Evolutionary conservation across 2,888 invertebrate species (phyloP), one percentile per base, ranked within the genome.

Genomic region (Belgica antarctica): DNA sequence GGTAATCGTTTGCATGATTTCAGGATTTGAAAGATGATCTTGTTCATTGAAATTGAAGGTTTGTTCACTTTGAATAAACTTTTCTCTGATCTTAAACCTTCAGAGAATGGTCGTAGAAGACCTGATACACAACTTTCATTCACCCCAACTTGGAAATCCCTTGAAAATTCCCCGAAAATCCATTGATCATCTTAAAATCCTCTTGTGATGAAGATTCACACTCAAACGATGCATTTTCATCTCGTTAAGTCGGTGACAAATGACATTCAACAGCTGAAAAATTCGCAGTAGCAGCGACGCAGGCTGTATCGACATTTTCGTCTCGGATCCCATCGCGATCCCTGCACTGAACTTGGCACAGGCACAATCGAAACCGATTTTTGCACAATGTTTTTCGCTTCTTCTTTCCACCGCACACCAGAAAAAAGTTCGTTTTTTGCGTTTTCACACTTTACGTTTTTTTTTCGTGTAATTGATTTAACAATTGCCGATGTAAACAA

Each of bases 381-480:
- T 59, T 59, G 25, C 25, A 59, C 17, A 52, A 5, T 19, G 17
- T 25, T 17, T 27, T n/a, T n/a, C n/a, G n/a, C n/a, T n/a, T 59
- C 27, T 27, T 25, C 22, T 59, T 59, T 3, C 22, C 3, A 15
- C 10, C 12, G 19, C 3, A 27, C 10, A 22, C 17, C 52, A 19
- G 52, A 17, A 52, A 41, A 31, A 41, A 52, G 19, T 52, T 52
- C 12, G 8, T 52, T 59, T 59, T 59, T 8, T 12, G 59, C 27
- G n/a, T 59, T 59, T 59, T 52, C 59, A 25, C 59, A 59, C 59
- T 59, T 59, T 46, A 46, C 46, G 17, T n/a, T n/a, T 46, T 46
- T n/a, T n/a, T n/a, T 52, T n/a, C 12, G 25, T 24, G 59, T 27
- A 59, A 59, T 59, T 25, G 27, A 27, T 59, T 59, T 27, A 59